These are phyloP conservation scores for Poliocrania exsul DNA, from an alignment of 2,797 vertebrate genomes.

Conservation along the genomic window DNA sequence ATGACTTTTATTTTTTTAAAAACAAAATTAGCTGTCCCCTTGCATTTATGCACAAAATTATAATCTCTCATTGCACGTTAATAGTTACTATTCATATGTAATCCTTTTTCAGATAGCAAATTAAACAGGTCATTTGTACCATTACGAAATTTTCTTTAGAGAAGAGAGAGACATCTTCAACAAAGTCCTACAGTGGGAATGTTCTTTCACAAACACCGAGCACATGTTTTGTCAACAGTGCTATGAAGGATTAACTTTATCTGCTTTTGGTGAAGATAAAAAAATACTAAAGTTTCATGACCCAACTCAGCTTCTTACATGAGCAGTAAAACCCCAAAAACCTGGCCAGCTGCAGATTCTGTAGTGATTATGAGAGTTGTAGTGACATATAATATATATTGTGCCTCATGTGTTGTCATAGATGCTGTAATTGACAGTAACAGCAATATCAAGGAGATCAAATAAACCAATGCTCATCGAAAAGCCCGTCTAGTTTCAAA, in stretches of 20 bases:
- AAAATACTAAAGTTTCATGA: background rate
- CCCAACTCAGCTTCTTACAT: background rate
- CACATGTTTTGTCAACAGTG: background rate
- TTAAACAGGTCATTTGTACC: background rate
- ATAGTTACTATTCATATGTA: background rate
- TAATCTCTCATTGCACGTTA: background rate
- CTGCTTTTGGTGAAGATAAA: background rate
- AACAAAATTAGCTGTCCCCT: background rate
- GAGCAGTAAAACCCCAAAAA: background rate
- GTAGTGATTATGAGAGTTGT: background rate
- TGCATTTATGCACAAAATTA: background rate
- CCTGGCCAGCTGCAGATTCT: background rate
- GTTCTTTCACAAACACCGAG: background rate
- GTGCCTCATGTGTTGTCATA: background rate
- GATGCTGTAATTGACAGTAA: background rate
- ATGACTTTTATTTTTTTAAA: background rate
- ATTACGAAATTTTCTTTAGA: background rate
- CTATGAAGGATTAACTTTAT: background rate
- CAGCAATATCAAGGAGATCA: background rate
- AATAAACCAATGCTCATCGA: background rate
- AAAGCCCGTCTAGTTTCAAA: background rate
- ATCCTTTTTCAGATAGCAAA: background rate
- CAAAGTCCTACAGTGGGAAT: background rate
- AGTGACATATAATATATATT: fast-evolving
- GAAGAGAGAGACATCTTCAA: background rate